These are phyloP conservation scores for Drosophila watanabei DNA, from an alignment of 1,140 invertebrate species.

Conservation along the genomic window DNA sequence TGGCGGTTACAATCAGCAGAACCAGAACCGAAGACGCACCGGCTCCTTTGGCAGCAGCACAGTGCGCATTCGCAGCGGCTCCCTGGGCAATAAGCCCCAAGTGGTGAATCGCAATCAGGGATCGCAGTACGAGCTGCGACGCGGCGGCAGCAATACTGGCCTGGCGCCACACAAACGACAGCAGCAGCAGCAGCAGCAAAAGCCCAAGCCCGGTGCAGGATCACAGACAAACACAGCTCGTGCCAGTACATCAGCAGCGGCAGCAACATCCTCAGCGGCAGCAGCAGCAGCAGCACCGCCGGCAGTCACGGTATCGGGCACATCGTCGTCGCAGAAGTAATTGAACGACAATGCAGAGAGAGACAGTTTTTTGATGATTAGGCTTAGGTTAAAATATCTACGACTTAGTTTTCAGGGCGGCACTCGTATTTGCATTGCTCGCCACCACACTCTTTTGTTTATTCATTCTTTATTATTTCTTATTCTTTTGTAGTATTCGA, in stretches of 20 bases:
- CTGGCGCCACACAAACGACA: constrained; percentile 65
- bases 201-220: constrained; percentile 45
- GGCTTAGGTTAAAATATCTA: constrained; percentile 60
- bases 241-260: constrained; percentile 47
- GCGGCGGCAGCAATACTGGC: constrained; percentile 77
- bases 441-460: constrained; percentile 65
- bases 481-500: constrained; percentile 66
- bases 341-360: constrained; percentile 39
- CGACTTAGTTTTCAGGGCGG: constrained; percentile 60
- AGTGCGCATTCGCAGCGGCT: constrained; percentile 85
- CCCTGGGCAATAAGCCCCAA: constrained; percentile 82
- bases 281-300: constrained; percentile 12
- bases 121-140: constrained; percentile 74
- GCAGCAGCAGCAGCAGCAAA: constrained; percentile 59
- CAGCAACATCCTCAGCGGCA: constrained; percentile 13
- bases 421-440: constrained; percentile 27
- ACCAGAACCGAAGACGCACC: constrained; percentile 77
- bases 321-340: constrained; percentile 77
- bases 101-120: constrained; percentile 76
- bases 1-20: constrained; percentile 62
- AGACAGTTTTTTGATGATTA: constrained; percentile 60
- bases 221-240: constrained; percentile 50
- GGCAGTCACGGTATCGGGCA: constrained; percentile 37
- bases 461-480: constrained; percentile 59
- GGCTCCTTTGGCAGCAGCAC: constrained; percentile 85